Percentiles rank a stretch among this genome's conserved stretches.
These are phyloP conservation scores for Phoxinus dragarum DNA, from an alignment of 2,797 vertebrate species.

Conservation along the genomic window DNA sequence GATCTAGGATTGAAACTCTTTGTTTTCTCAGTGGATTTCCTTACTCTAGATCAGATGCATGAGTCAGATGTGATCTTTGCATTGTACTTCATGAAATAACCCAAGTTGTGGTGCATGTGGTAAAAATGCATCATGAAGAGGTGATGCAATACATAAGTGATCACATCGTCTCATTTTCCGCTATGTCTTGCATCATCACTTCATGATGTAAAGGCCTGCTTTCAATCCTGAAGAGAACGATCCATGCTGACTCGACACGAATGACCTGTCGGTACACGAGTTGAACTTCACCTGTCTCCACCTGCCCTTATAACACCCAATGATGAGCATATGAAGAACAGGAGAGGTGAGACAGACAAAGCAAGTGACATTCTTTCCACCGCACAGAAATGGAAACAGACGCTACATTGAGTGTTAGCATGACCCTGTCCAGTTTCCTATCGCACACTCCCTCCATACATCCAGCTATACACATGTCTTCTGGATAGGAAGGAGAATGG, in stretches of 20 bases:
- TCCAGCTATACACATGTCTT: background rate
- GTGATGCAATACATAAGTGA: background rate
- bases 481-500: background rate
- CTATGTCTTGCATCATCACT: constrained; percentile 16
- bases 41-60: no score
- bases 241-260: background rate
- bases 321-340: background rate
- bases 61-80: no score
- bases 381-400: constrained; percentile 5
- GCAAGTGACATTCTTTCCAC: constrained; percentile 4
- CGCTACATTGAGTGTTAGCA: background rate
- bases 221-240: background rate
- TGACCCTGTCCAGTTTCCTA: background rate
- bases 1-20: no score
- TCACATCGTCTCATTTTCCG: background rate
- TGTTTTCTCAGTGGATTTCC: no score
- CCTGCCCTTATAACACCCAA: constrained; percentile 27
- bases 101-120: background rate
- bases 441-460: background rate
- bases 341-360: constrained; percentile 14
- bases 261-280: constrained; percentile 26
- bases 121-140: background rate
- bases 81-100: no score
- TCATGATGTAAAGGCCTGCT: background rate
- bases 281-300: constrained; percentile 21